Evolutionary conservation across 2,797 vertebrate species (phyloP).

Genomic region (Chiroxiphia lanceolata): DNA sequence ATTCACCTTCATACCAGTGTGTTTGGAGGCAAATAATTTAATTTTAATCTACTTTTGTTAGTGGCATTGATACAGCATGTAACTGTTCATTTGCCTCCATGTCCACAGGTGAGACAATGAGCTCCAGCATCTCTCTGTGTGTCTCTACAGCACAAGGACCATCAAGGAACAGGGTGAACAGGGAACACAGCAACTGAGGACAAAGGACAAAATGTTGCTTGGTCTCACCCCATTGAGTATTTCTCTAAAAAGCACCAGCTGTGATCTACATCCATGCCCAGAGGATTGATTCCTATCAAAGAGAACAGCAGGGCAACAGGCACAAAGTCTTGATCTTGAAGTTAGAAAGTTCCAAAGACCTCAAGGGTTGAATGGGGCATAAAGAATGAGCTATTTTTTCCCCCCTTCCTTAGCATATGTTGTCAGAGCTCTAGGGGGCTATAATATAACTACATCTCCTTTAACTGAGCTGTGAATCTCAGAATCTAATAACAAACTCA

Average conservation of each 20-base stretch:
- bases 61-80: rapidly evolving
- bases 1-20: background rate
- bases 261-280: rapidly evolving
- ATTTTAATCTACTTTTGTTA: background rate
- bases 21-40: background rate
- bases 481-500: background rate
- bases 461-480: background rate
- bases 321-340: background rate
- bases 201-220: background rate
- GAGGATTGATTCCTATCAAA: background rate
- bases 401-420: background rate
- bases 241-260: background rate
- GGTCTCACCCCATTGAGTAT: rapidly evolving
- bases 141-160: background rate
- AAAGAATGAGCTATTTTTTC: background rate
- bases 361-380: background rate
- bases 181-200: background rate
- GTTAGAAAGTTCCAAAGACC: background rate
- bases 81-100: too few species aligned
- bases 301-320: background rate
- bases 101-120: background rate
- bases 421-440: background rate
- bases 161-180: background rate
- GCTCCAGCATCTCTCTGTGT: background rate
- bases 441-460: background rate